phyloP scores from a whole-genome alignment of 2,797 vertebrate species.

The Pseudomugil tenellus region DNA sequence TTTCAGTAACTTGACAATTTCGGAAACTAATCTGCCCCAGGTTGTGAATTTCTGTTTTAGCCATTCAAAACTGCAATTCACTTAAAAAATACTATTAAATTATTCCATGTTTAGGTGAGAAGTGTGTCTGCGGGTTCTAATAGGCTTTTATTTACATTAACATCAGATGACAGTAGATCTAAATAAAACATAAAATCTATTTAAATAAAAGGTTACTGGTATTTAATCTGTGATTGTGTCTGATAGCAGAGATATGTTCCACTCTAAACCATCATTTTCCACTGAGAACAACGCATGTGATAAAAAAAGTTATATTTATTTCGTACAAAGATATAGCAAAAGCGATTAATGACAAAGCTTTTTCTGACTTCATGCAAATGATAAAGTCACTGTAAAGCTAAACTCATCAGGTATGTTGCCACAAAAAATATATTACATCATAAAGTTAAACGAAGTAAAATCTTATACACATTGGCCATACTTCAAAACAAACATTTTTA shows the following conservation, averaged over 20 bases:
- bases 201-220: neutral
- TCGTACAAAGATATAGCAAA: slow-evolving; percentile 64
- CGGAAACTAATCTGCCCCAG: neutral
- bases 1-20: neutral
- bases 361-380: slow-evolving; percentile 33
- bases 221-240: neutral
- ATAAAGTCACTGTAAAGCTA: slow-evolving; percentile 28
- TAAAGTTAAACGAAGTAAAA: slow-evolving; percentile 84
- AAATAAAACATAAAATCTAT: neutral
- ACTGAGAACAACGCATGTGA: slow-evolving; percentile 24
- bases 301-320: slow-evolving; percentile 69
- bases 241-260: neutral
- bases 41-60: neutral
- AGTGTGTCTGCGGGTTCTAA: neutral
- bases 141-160: neutral
- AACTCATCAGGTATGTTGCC: slow-evolving; percentile 56
- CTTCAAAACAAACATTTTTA: slow-evolving; percentile 58
- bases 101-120: neutral
- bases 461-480: slow-evolving; percentile 66
- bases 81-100: neutral
- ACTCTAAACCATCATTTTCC: neutral
- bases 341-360: slow-evolving; percentile 36
- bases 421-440: slow-evolving; percentile 90
- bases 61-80: neutral
- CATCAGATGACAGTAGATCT: neutral